A percentile compares a stretch with the other conserved stretches of the same genome.
These are phyloP conservation scores for Pseudomyrmex flavicornis DNA, from an alignment of 1,140 invertebrate species.

Conservation along the genomic window DNA sequence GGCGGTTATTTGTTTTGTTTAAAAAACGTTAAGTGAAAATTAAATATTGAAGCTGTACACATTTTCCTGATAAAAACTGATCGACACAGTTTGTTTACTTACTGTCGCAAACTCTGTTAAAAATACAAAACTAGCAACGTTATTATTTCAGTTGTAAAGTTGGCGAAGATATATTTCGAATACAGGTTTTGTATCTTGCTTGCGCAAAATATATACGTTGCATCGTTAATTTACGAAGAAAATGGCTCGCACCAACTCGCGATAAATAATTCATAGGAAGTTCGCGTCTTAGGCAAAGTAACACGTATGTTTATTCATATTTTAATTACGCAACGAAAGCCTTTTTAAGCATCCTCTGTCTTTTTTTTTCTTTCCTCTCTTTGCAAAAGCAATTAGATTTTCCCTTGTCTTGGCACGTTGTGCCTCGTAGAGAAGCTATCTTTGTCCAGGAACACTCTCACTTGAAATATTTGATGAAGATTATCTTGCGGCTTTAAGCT, in stretches of 20 bases:
- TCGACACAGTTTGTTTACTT: constrained; percentile 15
- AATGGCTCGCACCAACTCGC: constrained; percentile 9
- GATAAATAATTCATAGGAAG: constrained; percentile 38
- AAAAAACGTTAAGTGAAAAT: constrained; percentile 19
- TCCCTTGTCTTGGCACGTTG: neutral
- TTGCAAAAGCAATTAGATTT: constrained; percentile 33
- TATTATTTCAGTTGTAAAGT: constrained; percentile 6
- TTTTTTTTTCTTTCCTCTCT: constrained; percentile 3
- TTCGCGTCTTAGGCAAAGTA: constrained; percentile 18
- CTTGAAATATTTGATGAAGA: neutral
- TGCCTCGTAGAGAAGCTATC: neutral
- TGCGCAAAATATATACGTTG: neutral
- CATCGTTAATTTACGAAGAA: constrained; percentile 42
- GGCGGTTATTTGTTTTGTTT: neutral
- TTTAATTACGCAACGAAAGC: constrained; percentile 47
- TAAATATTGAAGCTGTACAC: constrained; percentile 12
- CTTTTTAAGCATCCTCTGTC: constrained; percentile 12
- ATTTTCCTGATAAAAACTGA: neutral
- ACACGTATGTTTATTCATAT: constrained; percentile 43
- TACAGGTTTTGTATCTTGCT: constrained; percentile 13
- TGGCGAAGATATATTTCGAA: constrained; percentile 17
- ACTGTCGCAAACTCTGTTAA: constrained; percentile 4
- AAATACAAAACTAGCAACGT: neutral
- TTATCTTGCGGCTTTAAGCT: neutral
- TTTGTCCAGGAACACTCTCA: neutral